Base-by-base conservation (phyloP, 2,113 vertebrate genomes). In the Catagonus wagneri region DNA sequence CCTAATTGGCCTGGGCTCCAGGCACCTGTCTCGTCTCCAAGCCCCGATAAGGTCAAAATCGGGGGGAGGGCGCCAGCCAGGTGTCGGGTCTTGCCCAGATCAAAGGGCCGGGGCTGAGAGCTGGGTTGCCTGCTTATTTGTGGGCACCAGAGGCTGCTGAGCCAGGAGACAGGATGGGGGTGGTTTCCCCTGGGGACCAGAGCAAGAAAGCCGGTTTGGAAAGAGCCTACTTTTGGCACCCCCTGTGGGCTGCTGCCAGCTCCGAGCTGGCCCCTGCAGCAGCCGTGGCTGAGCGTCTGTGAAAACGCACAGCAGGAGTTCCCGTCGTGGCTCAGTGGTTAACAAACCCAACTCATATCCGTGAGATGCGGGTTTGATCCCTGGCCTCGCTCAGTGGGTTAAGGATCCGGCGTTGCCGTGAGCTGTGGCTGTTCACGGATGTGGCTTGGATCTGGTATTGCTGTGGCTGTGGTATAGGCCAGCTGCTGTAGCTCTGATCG, bases 21-120 rank as follows among this genome's bases (percentile, higher is more conserved):
- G 96, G 87, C 94, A 96, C 89, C 93, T 97, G 96, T 94, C 93
- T 96, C 89, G 96, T 84, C 95, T 66, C 94, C 89, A 93, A 78
- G 85, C 90, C 81, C 83, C 2, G 96, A 97, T 97, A 97, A 97
- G 97, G 96, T 96, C 15, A 0, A 83, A 96, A 60, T 54, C 6
- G 2, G 86, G 83, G 50, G 74, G 92, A 96, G 95, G 96, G 96
- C 78, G 97, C 97, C 97, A 96, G 93, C 90, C 58, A n/a, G 91
- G 75, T 95, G 96, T 96, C 50, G 58, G 16, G 95, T 94, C 96
- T 96, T 93, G 93, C 96, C 96, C 32, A 44, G 97, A 98, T 98
- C 96, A 97, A 98, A 98, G 96, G 89, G 32, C 85, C 44, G 16
- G 81, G 68, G 25, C 68, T 92, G 89, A 72, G 65, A 91, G 93